Conservation (phyloP, 2,113 vertebrate species). For the Eptesicus fuscus region DNA sequence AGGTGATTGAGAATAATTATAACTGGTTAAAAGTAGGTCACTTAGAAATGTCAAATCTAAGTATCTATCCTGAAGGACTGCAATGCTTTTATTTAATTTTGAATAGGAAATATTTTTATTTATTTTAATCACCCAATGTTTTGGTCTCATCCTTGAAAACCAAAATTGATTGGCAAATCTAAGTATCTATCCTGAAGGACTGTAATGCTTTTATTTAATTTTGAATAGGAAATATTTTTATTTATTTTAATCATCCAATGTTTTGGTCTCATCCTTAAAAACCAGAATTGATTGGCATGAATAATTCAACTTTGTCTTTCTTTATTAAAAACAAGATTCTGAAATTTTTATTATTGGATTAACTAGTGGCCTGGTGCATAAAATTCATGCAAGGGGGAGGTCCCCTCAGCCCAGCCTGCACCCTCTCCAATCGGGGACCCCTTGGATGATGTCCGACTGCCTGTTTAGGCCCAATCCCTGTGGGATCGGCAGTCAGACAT, state of each 20-base stretch:
- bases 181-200: not conserved
- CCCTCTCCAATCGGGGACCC: too few species aligned
- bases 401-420: too few species aligned
- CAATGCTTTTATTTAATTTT: conserved; percentile 37
- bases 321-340: not conserved
- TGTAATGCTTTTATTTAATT: conserved; percentile 28
- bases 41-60: not conserved
- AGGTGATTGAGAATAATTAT: conserved; percentile 39
- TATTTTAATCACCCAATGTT: not conserved
- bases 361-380: too few species aligned
- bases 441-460: too few species aligned
- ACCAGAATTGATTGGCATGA: not conserved
- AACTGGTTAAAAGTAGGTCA: conserved; percentile 4
- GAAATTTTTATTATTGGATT: not conserved
- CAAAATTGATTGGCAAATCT: not conserved
- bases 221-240: conserved; percentile 24
- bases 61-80: not conserved
- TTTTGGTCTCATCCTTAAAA: not conserved
- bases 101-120: conserved; percentile 21
- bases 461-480: too few species aligned
- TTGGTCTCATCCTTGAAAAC: not conserved
- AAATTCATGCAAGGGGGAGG: too few species aligned
- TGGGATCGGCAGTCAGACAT: too few species aligned
- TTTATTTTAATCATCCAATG: not conserved
- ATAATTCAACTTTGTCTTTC: not conserved